Percentiles rank a stretch among this genome's conserved stretches.
phyloP scores from a whole-genome alignment of 2,113 vertebrate genomes.

The Bettongia penicillata region DNA sequence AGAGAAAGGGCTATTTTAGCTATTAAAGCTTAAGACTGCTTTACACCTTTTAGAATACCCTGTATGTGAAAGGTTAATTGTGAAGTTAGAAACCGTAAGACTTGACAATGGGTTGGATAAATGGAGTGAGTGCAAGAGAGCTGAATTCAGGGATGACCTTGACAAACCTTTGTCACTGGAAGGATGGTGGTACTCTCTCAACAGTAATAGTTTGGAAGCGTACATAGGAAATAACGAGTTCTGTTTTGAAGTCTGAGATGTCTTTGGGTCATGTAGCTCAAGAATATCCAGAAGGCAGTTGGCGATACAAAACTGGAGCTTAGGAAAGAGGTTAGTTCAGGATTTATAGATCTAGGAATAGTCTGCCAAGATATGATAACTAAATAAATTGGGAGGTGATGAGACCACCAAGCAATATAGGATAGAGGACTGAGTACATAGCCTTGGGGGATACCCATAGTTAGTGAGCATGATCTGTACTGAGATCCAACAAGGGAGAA shows the following conservation, averaged over 20 bases:
- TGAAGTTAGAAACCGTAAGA: background rate
- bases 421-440: background rate
- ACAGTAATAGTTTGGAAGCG: too few species aligned
- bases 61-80: background rate
- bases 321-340: background rate
- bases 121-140: background rate
- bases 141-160: background rate
- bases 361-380: too few species aligned
- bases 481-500: background rate
- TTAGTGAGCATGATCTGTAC: background rate
- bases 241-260: background rate
- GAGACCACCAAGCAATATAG: background rate
- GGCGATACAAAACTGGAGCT: background rate
- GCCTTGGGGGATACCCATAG: background rate
- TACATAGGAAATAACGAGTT: background rate
- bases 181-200: background rate
- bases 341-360: background rate
- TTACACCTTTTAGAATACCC: background rate
- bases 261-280: too few species aligned
- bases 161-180: background rate
- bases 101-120: background rate
- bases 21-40: background rate
- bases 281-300: background rate
- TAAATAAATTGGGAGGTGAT: too few species aligned
- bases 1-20: background rate